These are phyloP conservation scores for Rhynchomys soricoides DNA, from an alignment of 2,113 vertebrate species.

Conservation along the genomic window DNA sequence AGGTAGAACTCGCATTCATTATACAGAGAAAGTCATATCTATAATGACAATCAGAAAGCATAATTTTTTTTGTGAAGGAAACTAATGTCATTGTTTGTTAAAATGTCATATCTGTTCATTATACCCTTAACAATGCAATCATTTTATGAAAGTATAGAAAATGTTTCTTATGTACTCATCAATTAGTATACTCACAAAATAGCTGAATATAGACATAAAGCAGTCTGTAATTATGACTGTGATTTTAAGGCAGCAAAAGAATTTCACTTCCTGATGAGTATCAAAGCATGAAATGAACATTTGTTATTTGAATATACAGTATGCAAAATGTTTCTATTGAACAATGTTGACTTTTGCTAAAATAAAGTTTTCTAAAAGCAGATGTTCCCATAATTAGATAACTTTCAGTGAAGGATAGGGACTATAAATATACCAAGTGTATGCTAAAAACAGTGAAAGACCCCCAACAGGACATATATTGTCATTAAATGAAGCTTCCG, in stretches of 20 bases:
- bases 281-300: slow-evolving; percentile 76
- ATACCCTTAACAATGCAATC: slow-evolving; percentile 82
- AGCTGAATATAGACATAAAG: slow-evolving; percentile 80
- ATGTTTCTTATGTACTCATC: slow-evolving; percentile 79
- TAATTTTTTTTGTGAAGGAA: slow-evolving; percentile 70
- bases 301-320: slow-evolving; percentile 77
- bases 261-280: slow-evolving; percentile 78
- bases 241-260: slow-evolving; percentile 80
- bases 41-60: slow-evolving; percentile 86
- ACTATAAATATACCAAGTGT: slow-evolving; percentile 62
- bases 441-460: slow-evolving; percentile 45
- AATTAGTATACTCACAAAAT: slow-evolving; percentile 84
- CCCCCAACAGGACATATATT: neutral
- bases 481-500: neutral
- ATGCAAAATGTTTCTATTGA: slow-evolving; percentile 75
- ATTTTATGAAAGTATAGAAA: slow-evolving; percentile 70
- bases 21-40: slow-evolving; percentile 81
- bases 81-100: slow-evolving; percentile 80
- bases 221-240: slow-evolving; percentile 81
- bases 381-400: slow-evolving; percentile 80
- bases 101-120: slow-evolving; percentile 80
- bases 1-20: slow-evolving; percentile 61
- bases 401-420: neutral
- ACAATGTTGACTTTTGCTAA: slow-evolving; percentile 72
- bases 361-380: slow-evolving; percentile 76